These are phyloP conservation scores for Vidua macroura DNA, from an alignment of 2,113 vertebrate genomes.

Conservation along the genomic window DNA sequence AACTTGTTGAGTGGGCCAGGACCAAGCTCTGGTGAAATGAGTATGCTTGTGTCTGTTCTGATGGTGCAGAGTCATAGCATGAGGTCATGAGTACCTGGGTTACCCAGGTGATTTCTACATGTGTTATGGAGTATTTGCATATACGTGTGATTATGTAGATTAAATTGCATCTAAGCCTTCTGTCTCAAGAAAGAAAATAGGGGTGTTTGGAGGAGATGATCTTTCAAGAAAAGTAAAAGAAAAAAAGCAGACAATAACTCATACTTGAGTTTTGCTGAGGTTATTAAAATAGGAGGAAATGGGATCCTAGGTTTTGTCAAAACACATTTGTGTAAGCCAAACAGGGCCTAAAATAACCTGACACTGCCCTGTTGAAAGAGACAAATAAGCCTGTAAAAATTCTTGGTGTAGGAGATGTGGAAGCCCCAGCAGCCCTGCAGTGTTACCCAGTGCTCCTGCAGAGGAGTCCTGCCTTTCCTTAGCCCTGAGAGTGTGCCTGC, in stretches of 20 bases:
- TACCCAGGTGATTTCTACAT: background rate
- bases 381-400: background rate
- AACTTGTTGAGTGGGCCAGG: background rate
- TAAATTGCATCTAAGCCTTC: background rate
- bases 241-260: background rate
- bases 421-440: background rate
- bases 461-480: background rate
- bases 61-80: background rate
- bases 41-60: fast-evolving
- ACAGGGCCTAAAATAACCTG: background rate
- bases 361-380: background rate
- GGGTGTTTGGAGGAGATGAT: background rate
- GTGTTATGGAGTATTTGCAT: background rate
- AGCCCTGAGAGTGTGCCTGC: fast-evolving
- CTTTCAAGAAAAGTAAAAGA: background rate
- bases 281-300: conserved; percentile 35
- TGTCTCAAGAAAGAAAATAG: background rate
- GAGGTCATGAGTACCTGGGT: background rate
- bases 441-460: fast-evolving
- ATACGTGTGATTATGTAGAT: background rate
- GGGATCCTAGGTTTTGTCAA: background rate
- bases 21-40: background rate
- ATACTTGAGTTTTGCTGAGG: background rate
- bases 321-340: background rate
- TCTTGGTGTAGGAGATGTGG: background rate